Evolutionary conservation across 2,113 vertebrate species (phyloP).

Genomic region (Percina caprodes): DNA sequence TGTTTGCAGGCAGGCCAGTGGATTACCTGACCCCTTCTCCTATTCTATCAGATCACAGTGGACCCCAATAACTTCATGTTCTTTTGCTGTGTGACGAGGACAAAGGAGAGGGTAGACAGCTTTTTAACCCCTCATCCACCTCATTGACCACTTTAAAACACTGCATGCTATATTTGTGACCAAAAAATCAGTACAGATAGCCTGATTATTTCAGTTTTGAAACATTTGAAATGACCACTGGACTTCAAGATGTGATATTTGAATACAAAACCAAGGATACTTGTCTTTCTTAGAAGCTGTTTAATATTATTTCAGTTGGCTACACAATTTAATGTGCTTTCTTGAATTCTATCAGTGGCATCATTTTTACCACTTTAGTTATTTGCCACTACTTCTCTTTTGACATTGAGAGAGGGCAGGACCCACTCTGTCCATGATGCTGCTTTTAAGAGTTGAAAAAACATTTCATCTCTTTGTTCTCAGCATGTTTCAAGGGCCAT

Average conservation of each 20-base stretch:
- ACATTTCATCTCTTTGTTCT: conserved; percentile 42
- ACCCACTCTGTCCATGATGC: conserved; percentile 24
- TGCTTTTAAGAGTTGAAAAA: conserved; percentile 24
- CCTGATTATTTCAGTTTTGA: neutral
- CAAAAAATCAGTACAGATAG: neutral
- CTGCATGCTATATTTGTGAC: conserved; percentile 2
- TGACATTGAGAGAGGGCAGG: conserved; percentile 59
- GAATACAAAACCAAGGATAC: neutral
- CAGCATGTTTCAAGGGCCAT: conserved; percentile 61
- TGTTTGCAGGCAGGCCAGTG: conserved; percentile 78
- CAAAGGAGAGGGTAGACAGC: conserved; percentile 52
- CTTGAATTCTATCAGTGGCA: neutral
- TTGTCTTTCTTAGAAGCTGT: neutral
- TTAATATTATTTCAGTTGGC: neutral
- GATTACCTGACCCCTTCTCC: conserved; percentile 86
- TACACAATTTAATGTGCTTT: neutral
- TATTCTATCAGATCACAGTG: conserved; percentile 66
- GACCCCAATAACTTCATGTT: conserved; percentile 58
- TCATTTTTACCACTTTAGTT: conserved; percentile 1
- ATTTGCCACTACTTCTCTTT: conserved; percentile 16
- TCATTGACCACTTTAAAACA: conserved; percentile 57
- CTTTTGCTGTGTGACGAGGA: conserved; percentile 56
- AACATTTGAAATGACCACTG: conserved; percentile 8
- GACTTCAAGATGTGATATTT: neutral
- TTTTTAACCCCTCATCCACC: conserved; percentile 71